Evolutionary conservation across 2,797 vertebrate genomes (phyloP).

Genomic region (Gymnoscopelus braueri): DNA sequence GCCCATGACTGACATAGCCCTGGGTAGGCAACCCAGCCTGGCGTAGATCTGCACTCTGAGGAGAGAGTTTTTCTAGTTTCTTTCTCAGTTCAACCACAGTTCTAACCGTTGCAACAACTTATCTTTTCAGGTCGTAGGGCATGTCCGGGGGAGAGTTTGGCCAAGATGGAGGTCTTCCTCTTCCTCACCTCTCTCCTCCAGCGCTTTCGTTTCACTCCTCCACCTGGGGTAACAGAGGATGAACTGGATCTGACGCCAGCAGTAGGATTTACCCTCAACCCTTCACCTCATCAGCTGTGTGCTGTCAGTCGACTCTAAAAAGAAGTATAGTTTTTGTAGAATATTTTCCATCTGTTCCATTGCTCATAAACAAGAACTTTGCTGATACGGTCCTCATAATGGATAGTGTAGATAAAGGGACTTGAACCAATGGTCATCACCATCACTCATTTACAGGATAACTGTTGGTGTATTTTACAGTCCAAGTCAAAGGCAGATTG

Average conservation of each 20-base stretch:
- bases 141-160: conserved; percentile 64
- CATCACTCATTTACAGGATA: too few relatives aligned
- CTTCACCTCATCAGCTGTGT: conserved; percentile 54
- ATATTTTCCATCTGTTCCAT: too few relatives aligned
- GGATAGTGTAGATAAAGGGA: too few relatives aligned
- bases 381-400: too few relatives aligned
- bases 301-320: conserved; percentile 49
- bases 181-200: conserved; percentile 69
- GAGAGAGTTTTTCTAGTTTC: background rate
- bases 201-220: conserved; percentile 61
- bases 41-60: background rate
- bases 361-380: too few relatives aligned
- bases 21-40: too few relatives aligned
- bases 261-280: conserved; percentile 37
- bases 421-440: too few relatives aligned
- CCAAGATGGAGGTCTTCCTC: conserved; percentile 70
- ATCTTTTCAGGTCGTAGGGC: conserved; percentile 49
- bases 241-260: conserved; percentile 61
- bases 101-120: background rate
- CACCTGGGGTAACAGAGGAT: conserved; percentile 57
- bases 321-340: background rate
- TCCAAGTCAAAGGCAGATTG: too few relatives aligned
- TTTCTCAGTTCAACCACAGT: background rate
- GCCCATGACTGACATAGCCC: too few relatives aligned
- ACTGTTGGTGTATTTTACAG: too few relatives aligned